Percentiles rank a stretch among this genome's conserved stretches.
Evolutionary conservation across 2,113 vertebrate genomes (phyloP).

Genomic region (Diadophis punctatus): DNA sequence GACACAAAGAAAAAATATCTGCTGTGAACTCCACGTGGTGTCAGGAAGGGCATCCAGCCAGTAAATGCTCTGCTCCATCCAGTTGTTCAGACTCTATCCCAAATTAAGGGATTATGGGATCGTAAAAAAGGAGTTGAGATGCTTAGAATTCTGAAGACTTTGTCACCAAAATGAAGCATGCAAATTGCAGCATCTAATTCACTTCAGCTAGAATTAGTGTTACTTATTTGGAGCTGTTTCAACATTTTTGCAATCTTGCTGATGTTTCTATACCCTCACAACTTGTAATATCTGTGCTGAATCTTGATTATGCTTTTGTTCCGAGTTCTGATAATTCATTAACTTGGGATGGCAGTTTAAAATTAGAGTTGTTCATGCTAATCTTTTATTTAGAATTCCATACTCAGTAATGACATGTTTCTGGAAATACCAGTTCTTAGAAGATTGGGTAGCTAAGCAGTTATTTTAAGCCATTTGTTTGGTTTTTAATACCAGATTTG

Average conservation of each 20-base stretch:
- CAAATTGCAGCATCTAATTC: not conserved
- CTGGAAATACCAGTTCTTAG: not conserved
- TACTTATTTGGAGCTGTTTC: not conserved
- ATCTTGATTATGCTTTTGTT: slow-evolving; percentile 20
- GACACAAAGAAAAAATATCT: not conserved
- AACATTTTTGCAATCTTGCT: not conserved
- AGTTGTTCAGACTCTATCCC: not conserved
- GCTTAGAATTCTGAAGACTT: not conserved
- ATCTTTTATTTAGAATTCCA: slow-evolving; percentile 18
- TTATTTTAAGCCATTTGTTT: not conserved
- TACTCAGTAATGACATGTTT: not conserved
- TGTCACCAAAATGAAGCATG: not conserved
- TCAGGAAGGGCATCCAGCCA: not conserved
- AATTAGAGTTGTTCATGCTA: slow-evolving; percentile 20
- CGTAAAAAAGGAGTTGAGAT: not conserved
- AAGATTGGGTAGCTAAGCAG: not conserved
- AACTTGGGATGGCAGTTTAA: slow-evolving; percentile 21
- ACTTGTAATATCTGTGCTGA: not conserved
- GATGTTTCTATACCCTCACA: slow-evolving; percentile 11
- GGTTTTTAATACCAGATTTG: not conserved
- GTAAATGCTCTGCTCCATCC: not conserved
- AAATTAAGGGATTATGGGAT: not conserved
- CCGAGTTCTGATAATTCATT: slow-evolving; percentile 5
- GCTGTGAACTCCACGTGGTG: not conserved
- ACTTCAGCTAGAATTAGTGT: slow-evolving; percentile 8